These are phyloP conservation scores for Theristicus caerulescens DNA, from an alignment of 2,113 vertebrate species.

Conservation along the genomic window DNA sequence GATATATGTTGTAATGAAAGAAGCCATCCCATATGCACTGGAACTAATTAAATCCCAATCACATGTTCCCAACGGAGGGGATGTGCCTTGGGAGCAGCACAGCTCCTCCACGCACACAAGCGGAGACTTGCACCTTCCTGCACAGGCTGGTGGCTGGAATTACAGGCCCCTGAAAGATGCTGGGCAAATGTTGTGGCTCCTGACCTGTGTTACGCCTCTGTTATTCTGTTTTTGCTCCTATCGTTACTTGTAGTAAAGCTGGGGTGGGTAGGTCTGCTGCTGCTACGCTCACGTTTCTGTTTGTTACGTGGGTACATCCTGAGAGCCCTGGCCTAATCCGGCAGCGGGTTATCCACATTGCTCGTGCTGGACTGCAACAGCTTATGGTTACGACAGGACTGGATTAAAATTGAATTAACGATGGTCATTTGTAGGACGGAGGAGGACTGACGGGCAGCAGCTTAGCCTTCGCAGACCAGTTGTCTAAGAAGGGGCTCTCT, in stretches of 20 bases:
- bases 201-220: background rate
- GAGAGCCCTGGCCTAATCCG: background rate
- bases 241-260: background rate
- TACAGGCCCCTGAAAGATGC: background rate
- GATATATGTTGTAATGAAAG: constrained; percentile 19
- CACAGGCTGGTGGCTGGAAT: background rate
- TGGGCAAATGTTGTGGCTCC: background rate
- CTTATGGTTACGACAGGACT: background rate
- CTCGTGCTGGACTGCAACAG: no score
- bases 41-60: constrained; percentile 16
- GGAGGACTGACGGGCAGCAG: background rate
- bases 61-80: background rate
- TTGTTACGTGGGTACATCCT: rapidly evolving
- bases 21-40: background rate
- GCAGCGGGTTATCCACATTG: background rate
- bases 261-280: background rate
- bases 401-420: background rate
- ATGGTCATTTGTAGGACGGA: background rate
- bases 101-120: background rate
- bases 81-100: background rate
- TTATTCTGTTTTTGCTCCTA: background rate
- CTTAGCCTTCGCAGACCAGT: background rate
- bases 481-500: background rate
- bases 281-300: background rate
- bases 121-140: background rate